Evolutionary conservation across 2,888 invertebrate species (phyloP), one percentile per base, ranked within the genome.

Genomic region (Quadroppia sp.): DNA sequence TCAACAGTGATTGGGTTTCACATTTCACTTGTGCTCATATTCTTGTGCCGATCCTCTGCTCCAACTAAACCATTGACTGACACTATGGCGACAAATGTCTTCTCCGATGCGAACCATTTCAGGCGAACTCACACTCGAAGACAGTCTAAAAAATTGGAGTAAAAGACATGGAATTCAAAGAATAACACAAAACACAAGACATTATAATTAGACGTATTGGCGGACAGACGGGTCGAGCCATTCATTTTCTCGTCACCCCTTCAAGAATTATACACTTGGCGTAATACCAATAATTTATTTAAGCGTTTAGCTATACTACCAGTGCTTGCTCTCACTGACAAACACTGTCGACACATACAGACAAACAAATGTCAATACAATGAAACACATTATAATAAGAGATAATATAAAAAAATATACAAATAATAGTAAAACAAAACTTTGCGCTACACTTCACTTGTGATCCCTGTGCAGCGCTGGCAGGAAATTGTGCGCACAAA

Each of bases 161-260:
- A 7, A 30, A 59, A 59, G 20, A 25, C 30, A 30, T 30, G 30
- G 28, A 56, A 11, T 13, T 13, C n/a, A 59, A 30, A 15, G 20
- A 25, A 59, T n/a, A 7, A 6, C n/a, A 11, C 7, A 17, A 7
- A 50, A 59, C 1, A 59, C n/a, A 61, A 25, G 30, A 61, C 61
- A 61, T 32, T 61, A 61, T 61, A 61, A 61, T 61, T 61, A 61
- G 61, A 61, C 59, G 61, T 32, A n/a, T 30, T 25, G 50, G 25
- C 25, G 53, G 53, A 53, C 53, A 1, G 32, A 61, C 32, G 32
- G 61, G 36, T 61, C 61, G 61, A 32, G 9, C 61, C 61, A 61
- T 61, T 61, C 61, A 61, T 61, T 61, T 61, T 61, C 61, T 61
- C 61, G 61, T 61, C 61, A 61, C 61, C 61, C 61, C 59, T 28